Evolutionary conservation across 2,888 invertebrate genomes (phyloP).

Genomic region (Pyrochroa serraticornis): DNA sequence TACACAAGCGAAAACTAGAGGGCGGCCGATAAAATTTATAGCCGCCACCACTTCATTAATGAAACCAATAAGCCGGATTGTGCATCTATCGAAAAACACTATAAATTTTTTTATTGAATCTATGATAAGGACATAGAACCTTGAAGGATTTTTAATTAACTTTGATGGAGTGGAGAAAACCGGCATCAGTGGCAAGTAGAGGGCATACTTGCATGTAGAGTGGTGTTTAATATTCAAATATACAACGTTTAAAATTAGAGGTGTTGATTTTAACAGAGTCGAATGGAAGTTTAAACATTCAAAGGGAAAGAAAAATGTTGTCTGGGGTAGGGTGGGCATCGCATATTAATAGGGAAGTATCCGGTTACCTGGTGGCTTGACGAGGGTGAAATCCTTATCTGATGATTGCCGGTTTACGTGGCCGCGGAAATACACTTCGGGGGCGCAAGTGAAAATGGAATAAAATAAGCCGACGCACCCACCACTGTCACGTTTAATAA

Average conservation of each 20-base stretch:
- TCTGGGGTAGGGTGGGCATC: slow-evolving; percentile 4
- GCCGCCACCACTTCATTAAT: too few relatives aligned
- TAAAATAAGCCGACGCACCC: slow-evolving; percentile 12
- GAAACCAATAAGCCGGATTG: too few relatives aligned
- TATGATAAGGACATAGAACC: slow-evolving; percentile 16
- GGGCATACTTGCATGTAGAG: slow-evolving; percentile 24
- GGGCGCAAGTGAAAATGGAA: slow-evolving; percentile 17
- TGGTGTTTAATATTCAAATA: slow-evolving; percentile 27
- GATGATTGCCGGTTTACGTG: slow-evolving; percentile 28
- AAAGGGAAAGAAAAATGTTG: slow-evolving; percentile 18
- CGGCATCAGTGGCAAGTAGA: slow-evolving; percentile 13
- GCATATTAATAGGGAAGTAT: slow-evolving; percentile 32
- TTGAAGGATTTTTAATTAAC: slow-evolving; percentile 17
- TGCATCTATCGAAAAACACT: too few relatives aligned
- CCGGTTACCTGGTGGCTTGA: slow-evolving; percentile 32
- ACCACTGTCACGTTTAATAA: slow-evolving; percentile 22
- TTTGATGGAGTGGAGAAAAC: neutral
- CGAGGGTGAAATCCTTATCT: slow-evolving; percentile 33
- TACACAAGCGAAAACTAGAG: too few relatives aligned
- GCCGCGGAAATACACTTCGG: slow-evolving; percentile 21
- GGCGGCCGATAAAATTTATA: too few relatives aligned
- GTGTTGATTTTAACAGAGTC: slow-evolving; percentile 26
- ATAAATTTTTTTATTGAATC: too few relatives aligned
- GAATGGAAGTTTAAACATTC: slow-evolving; percentile 16
- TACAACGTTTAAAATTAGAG: slow-evolving; percentile 17